phyloP scores from a whole-genome alignment of 2,113 vertebrate genomes.

The Cyprinodon brontotheroides region DNA sequence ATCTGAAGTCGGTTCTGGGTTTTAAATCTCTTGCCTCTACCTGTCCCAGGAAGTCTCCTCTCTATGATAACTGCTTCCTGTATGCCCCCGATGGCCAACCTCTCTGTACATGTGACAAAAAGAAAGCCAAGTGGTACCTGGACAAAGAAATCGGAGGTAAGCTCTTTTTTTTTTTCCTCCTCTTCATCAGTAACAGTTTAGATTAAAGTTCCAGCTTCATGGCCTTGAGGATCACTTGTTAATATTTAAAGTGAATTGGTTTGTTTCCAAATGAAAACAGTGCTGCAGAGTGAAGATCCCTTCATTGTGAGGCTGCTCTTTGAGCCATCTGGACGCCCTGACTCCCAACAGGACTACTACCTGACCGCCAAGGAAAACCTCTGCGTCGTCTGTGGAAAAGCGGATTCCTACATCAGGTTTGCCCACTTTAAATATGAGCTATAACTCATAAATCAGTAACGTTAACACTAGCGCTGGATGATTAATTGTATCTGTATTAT shows the following conservation, averaged over 20 bases:
- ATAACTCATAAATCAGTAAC: too few relatives aligned
- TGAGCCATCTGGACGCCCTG: constrained; percentile 94
- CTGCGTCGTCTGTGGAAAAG: constrained; percentile 95
- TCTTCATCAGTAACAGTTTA: too few relatives aligned
- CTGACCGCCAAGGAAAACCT: constrained; percentile 95
- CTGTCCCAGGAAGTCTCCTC: constrained; percentile 89
- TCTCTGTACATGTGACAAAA: constrained; percentile 96
- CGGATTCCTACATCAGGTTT: constrained; percentile 94
- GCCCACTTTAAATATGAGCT: constrained; percentile 14
- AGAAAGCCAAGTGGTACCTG: constrained; percentile 98
- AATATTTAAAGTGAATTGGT: too few relatives aligned
- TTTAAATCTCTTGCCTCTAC: constrained; percentile 6
- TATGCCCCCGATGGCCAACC: constrained; percentile 96
- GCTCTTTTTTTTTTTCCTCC: too few relatives aligned
- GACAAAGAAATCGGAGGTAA: constrained; percentile 97
- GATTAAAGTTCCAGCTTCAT: too few relatives aligned
- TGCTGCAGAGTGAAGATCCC: constrained; percentile 89
- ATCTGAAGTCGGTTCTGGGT: too few relatives aligned
- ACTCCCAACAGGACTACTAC: constrained; percentile 95
- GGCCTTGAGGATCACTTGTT: too few relatives aligned
- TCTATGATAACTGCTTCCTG: constrained; percentile 98
- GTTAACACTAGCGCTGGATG: too few relatives aligned
- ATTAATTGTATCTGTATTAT: too few relatives aligned
- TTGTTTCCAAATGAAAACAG: constrained; percentile 61
- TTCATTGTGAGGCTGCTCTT: constrained; percentile 93